Conservation (phyloP, 92 coral and sea anemone genomes). For the Porites rus region DNA sequence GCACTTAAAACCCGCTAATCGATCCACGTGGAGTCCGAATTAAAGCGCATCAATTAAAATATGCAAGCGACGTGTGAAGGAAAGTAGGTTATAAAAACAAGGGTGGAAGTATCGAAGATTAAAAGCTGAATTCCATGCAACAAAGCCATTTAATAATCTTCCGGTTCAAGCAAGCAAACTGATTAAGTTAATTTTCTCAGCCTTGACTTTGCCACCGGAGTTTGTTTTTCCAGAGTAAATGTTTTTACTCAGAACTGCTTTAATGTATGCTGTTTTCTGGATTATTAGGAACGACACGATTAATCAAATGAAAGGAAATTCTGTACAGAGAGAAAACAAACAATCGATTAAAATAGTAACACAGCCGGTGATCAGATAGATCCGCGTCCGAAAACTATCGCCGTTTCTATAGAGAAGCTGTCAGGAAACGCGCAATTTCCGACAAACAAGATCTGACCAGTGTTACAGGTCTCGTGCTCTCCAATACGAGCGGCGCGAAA, state of each 20-base stretch:
- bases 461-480: too few relatives aligned
- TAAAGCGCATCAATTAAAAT: constrained; percentile 11
- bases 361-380: not conserved
- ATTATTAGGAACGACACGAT: not conserved
- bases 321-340: constrained; percentile 18
- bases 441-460: not conserved
- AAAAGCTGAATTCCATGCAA: constrained; percentile 22
- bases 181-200: not conserved
- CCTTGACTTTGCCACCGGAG: constrained; percentile 46
- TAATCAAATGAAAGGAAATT: constrained; percentile 8
- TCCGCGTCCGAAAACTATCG: not conserved
- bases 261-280: not conserved
- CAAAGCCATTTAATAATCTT: constrained; percentile 25
- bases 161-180: constrained; percentile 20
- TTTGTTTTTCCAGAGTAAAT: constrained; percentile 30
- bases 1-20: constrained; percentile 35
- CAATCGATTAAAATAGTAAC: constrained; percentile 5
- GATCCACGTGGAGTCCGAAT: constrained; percentile 33
- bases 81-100: constrained; percentile 17
- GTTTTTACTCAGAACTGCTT: constrained; percentile 10
- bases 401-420: not conserved
- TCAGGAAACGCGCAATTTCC: not conserved
- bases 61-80: constrained; percentile 23
- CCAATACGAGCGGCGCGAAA: not conserved
- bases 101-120: not conserved